Conservation (phyloP, 2,888 invertebrate species). For the Empis livida region DNA sequence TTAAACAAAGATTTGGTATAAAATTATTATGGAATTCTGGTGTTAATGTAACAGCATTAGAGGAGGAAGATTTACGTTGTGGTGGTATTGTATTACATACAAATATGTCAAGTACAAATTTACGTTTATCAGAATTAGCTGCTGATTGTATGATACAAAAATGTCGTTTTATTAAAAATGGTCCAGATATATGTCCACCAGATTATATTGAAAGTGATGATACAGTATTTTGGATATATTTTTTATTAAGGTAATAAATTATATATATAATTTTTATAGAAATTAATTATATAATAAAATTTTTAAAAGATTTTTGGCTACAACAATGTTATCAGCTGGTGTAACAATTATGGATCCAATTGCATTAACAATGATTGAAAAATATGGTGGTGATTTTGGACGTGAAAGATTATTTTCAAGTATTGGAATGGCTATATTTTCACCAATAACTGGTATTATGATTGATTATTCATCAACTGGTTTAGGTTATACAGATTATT, state of each 20-base stretch:
- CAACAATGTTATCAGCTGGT: conserved; percentile 70
- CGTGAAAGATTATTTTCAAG: conserved; percentile 68
- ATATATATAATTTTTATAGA: conserved; percentile 4
- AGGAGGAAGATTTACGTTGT: conserved; percentile 60
- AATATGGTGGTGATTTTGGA: conserved; percentile 70
- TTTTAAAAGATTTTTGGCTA: conserved; percentile 52
- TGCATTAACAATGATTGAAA: conserved; percentile 72
- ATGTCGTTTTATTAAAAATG: conserved; percentile 60
- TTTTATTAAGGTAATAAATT: conserved; percentile 46
- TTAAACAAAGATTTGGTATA: conserved; percentile 56
- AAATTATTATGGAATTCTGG: conserved; percentile 49
- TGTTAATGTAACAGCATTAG: conserved; percentile 59
- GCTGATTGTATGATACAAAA: conserved; percentile 65
- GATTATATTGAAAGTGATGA: conserved; percentile 67
- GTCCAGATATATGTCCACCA: conserved; percentile 65
- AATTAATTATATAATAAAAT: neutral
- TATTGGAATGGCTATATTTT: conserved; percentile 71
- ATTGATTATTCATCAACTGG: conserved; percentile 47
- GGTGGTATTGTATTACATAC: conserved; percentile 57
- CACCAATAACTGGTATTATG: conserved; percentile 64
- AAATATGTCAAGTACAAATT: conserved; percentile 47
- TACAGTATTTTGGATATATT: conserved; percentile 72
- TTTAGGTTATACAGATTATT: conserved; percentile 68
- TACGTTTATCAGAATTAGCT: conserved; percentile 45
- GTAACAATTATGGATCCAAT: conserved; percentile 83